phyloP scores from a whole-genome alignment of 2,888 invertebrate species.

The Sminthurinus aureus region DNA sequence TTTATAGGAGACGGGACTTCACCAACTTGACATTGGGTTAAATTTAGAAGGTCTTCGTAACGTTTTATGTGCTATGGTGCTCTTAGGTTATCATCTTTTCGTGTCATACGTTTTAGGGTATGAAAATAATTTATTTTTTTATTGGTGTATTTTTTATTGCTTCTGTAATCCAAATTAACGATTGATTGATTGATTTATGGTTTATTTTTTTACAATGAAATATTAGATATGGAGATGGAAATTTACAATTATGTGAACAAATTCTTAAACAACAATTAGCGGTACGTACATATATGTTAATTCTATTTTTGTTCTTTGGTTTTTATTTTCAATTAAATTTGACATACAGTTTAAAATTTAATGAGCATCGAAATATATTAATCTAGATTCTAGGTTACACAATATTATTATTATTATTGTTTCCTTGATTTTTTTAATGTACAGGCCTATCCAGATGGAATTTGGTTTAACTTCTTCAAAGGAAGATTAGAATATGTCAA shows the following conservation, averaged over 20 bases:
- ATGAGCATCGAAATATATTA: not conserved
- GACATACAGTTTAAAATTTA: too few species aligned
- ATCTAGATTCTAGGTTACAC: not conserved
- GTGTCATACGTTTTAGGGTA: constrained; percentile 81
- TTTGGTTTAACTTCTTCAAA: constrained; percentile 91
- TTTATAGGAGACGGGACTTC: constrained; percentile 74
- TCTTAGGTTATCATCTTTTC: constrained; percentile 86
- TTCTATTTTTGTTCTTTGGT: not conserved
- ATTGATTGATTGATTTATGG: too few species aligned
- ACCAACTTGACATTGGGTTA: constrained; percentile 76
- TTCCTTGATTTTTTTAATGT: constrained; percentile 47
- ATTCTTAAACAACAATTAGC: constrained; percentile 78
- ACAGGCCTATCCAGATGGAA: constrained; percentile 79
- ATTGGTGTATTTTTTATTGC: too few species aligned
- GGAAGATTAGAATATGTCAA: constrained; percentile 84
- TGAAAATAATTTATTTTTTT: too few species aligned
- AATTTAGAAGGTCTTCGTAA: constrained; percentile 71
- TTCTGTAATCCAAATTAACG: too few species aligned
- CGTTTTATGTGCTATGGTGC: constrained; percentile 84
- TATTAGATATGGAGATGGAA: constrained; percentile 72
- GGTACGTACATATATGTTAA: too few species aligned
- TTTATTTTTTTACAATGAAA: too few species aligned
- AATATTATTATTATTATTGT: constrained; percentile 19
- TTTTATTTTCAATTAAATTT: not conserved
- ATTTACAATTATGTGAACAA: constrained; percentile 77